phyloP scores from a whole-genome alignment of 2,113 vertebrate species.

The Ptychochromis oligacanthus region DNA sequence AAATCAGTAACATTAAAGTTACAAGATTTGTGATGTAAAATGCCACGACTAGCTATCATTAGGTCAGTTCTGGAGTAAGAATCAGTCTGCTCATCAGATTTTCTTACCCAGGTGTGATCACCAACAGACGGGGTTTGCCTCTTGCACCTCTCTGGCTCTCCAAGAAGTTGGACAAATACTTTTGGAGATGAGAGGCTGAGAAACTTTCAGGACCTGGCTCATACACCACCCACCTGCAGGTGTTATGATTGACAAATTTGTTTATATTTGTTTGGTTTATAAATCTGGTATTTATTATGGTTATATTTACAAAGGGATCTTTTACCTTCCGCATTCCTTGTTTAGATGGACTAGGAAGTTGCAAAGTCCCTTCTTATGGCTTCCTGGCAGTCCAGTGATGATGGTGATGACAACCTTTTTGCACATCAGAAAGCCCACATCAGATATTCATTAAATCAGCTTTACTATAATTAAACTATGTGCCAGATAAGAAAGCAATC shows the following conservation, averaged over 20 bases:
- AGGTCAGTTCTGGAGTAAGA: neutral
- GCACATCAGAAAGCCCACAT: slow-evolving; percentile 8
- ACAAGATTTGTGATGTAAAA: neutral
- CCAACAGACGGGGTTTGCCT: slow-evolving; percentile 82
- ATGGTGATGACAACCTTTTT: slow-evolving; percentile 87
- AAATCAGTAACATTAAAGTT: neutral
- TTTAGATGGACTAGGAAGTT: slow-evolving; percentile 87
- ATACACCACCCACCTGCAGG: slow-evolving; percentile 89
- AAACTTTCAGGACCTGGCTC: slow-evolving; percentile 86
- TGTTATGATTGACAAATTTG: neutral
- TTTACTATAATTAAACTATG: neutral
- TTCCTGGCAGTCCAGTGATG: slow-evolving; percentile 91
- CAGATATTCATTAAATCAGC: neutral
- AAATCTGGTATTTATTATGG: neutral
- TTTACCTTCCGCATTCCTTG: slow-evolving; percentile 87
- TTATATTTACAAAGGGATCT: slow-evolving; percentile 1
- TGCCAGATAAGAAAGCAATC: neutral
- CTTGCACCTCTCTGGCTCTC: slow-evolving; percentile 79
- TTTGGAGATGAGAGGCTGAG: slow-evolving; percentile 88
- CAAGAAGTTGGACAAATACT: slow-evolving; percentile 84
- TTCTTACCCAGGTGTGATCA: slow-evolving; percentile 90
- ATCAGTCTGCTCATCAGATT: neutral
- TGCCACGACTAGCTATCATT: neutral
- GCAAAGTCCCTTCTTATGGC: slow-evolving; percentile 86
- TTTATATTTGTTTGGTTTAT: neutral